Evolutionary conservation across 2,888 invertebrate species (phyloP).

Genomic region (Merodon equestris): DNA sequence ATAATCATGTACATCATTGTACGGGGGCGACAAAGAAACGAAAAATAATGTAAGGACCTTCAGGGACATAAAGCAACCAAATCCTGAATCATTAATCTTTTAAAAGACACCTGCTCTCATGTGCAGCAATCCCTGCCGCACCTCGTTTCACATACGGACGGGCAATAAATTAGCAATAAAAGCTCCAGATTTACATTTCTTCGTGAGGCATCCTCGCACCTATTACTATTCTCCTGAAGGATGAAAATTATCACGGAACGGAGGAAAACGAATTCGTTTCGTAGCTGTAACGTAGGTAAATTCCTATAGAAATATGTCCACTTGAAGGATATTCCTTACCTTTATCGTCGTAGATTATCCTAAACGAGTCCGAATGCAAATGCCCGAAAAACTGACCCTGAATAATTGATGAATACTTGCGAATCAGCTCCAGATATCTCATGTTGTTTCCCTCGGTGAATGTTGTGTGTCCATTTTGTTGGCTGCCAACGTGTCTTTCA

Average conservation of each 20-base stretch:
- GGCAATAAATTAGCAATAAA: slow-evolving; percentile 66
- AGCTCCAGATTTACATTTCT: slow-evolving; percentile 61
- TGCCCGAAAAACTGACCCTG: slow-evolving; percentile 96
- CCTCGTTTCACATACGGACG: slow-evolving; percentile 26
- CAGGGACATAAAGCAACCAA: slow-evolving; percentile 58
- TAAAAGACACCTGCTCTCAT: slow-evolving; percentile 61
- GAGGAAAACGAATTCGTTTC: too few relatives aligned
- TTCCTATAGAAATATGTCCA: slow-evolving; percentile 2
- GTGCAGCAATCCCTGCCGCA: slow-evolving; percentile 55
- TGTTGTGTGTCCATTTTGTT: slow-evolving; percentile 81
- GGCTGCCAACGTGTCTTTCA: slow-evolving; percentile 86
- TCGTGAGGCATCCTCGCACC: neutral
- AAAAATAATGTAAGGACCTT: slow-evolving; percentile 17
- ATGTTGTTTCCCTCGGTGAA: slow-evolving; percentile 88
- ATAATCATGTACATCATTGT: slow-evolving; percentile 13
- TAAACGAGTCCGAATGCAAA: slow-evolving; percentile 93
- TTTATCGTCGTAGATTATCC: slow-evolving; percentile 88
- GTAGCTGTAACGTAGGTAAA: neutral
- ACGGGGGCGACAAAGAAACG: neutral
- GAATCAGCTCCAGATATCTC: slow-evolving; percentile 86
- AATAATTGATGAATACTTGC: slow-evolving; percentile 88
- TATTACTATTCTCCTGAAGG: too few relatives aligned
- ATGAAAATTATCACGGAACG: too few relatives aligned
- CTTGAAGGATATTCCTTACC: slow-evolving; percentile 80
- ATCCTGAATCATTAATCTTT: slow-evolving; percentile 63